Evolutionary conservation across 2,888 invertebrate species (phyloP), one percentile per base, ranked within the genome.

Genomic region (Ophion ellenae): DNA sequence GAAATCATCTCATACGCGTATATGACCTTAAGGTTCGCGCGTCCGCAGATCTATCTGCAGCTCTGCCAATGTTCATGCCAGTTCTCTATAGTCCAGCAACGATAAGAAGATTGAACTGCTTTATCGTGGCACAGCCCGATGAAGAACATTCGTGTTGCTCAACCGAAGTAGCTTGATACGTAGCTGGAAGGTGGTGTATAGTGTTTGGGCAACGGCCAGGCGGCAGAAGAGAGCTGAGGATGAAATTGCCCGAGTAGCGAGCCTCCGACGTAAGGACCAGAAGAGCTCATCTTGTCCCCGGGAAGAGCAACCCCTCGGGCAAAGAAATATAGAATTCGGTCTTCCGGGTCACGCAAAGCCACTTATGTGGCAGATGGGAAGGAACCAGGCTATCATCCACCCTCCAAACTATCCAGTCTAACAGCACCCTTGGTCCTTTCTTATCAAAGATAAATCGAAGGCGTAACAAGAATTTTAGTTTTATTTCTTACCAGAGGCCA

Each of bases 261-360:
- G 66, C 36, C 28, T 24, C 20, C 17, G 53, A 75, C 17, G 75
- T 61, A 66, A 75, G 74, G 36, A 47, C 40, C 69, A 47, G 36
- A 53, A 61, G 47, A 78, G 69, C 53, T 40, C 75, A 67, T 79
- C 63, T 64, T 63, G n/a, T 32, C 45, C 32, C 40, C 40, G 28
- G 73, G 28, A 47, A 64, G 14, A 47, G 64, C 75, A 74, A 69
- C 36, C 74, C 86, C 78, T 77, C 69, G 73, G 86, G 88, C 87
- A 84, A 79, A 74, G 88, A 87, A 88, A 89, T 87, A 89, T 87
- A 86, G 84, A 87, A 88, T 89, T 87, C 86, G 85, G 75, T 80
- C 79, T 88, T 77, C 74, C 83, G 83, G 74, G 86, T 86, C 86
- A 84, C 83, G 81, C 83, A 81, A 81, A 86, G 69, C 74, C 83